phyloP scores from a whole-genome alignment of 23 tunicate genomes.

The Styela plicata region DNA sequence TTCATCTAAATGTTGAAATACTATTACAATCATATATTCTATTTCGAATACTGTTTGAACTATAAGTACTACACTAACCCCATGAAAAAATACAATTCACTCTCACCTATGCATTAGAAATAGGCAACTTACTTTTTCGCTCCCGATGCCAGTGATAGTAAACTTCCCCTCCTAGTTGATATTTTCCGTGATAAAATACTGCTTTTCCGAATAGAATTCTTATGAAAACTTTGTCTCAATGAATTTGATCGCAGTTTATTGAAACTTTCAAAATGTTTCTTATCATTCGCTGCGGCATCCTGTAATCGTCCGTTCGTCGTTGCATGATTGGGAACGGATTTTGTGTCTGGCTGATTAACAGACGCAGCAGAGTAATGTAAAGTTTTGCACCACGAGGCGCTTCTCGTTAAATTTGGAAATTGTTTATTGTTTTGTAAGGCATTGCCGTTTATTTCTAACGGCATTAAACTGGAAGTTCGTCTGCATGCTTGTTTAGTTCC shows the following conservation, averaged over 20 bases:
- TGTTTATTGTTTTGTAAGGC: background rate
- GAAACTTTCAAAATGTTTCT: background rate
- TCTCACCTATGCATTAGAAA: too few relatives aligned
- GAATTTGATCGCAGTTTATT: background rate
- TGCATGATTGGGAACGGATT: background rate
- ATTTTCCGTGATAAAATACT: background rate
- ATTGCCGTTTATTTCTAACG: background rate
- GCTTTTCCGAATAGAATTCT: background rate
- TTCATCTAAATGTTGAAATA: too few relatives aligned
- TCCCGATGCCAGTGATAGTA: background rate
- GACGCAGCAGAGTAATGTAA: constrained; percentile 5
- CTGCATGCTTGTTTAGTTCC: background rate
- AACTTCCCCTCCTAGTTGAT: background rate
- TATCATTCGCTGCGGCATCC: background rate
- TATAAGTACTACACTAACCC: too few relatives aligned
- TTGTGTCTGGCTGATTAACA: background rate
- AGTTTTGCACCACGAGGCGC: constrained; percentile 10
- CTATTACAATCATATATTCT: too few relatives aligned
- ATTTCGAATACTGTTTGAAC: too few relatives aligned
- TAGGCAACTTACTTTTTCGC: too few relatives aligned
- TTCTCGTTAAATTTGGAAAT: too few relatives aligned
- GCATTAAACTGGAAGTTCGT: background rate
- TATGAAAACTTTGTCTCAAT: background rate
- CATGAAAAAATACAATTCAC: too few relatives aligned
- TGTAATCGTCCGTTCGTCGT: background rate